Percentiles rank a stretch among this genome's conserved stretches.
phyloP scores from a whole-genome alignment of 2,797 vertebrate genomes.

The Betta splendens region DNA sequence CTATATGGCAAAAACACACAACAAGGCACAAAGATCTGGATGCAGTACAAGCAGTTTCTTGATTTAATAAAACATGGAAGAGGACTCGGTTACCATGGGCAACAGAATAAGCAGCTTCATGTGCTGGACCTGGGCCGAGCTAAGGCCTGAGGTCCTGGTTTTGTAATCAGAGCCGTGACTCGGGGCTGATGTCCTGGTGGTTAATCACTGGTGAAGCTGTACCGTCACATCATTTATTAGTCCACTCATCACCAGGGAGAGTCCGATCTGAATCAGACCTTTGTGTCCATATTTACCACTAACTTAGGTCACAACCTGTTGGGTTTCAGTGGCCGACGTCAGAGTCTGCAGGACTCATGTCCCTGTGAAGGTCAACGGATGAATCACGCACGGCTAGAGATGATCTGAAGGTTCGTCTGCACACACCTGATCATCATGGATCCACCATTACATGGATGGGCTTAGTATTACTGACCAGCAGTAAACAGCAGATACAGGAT shows the following conservation, averaged over 20 bases:
- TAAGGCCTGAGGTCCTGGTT: not conserved
- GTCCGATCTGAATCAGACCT: conserved; percentile 52
- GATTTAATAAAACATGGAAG: too few species aligned
- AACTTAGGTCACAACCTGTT: conserved; percentile 53
- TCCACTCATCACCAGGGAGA: conserved; percentile 17
- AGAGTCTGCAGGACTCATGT: conserved; percentile 11
- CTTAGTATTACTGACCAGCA: not conserved
- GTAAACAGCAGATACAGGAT: not conserved
- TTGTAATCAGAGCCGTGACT: not conserved
- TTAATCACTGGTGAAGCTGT: conserved; percentile 1
- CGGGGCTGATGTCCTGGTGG: conserved; percentile 5
- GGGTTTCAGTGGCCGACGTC: conserved; percentile 46
- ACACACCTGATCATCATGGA: conserved; percentile 3
- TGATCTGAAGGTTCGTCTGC: conserved; percentile 3
- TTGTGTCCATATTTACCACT: conserved; percentile 62
- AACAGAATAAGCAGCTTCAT: not conserved
- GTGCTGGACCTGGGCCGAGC: not conserved
- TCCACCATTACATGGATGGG: not conserved
- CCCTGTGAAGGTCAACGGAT: conserved; percentile 54
- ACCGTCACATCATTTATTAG: conserved; percentile 29
- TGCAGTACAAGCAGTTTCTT: too few species aligned
- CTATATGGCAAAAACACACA: too few species aligned
- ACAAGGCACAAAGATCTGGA: too few species aligned
- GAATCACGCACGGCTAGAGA: conserved; percentile 37
- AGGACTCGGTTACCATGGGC: not conserved